Base-by-base conservation (phyloP, 1,140 invertebrate species). In the Pissodes strobi region DNA sequence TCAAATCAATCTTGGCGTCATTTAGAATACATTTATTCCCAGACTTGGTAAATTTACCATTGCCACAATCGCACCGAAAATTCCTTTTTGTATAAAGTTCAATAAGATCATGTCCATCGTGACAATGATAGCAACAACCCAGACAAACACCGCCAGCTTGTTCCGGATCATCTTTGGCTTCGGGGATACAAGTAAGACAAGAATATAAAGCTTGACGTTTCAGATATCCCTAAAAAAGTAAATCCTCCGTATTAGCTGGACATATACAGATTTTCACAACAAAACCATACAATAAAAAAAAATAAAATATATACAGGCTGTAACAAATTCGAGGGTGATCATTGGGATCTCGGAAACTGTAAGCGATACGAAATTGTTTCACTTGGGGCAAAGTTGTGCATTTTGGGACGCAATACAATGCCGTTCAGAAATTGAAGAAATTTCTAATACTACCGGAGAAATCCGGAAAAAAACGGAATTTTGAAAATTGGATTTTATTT, bases 11-110 rank as follows among this genome's bases (percentile, higher is more conserved):
- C 78, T 93, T 94, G 2, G 89, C 85, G 37, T 84, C 78, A 66
- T 85, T 86, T 37, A 95, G 82, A 65, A 83, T 86, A 76, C 94
- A 97, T 45, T 83, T 84, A 52, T 82, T 82, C n/a, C 82, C 80
- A 25, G 55, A 34, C 1, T 79, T 79, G 5, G 80, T 78, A 79
- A 98, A 94, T 69, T 93, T 94, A 4, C 83, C 82, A 77, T 96
- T 98, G 13, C 97, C 97, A 84, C 97, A 99, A 79, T 99, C 97
- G 80, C 97, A 99, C 37, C 93, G 85, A 72, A 99, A 98, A 76
- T 94, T 90, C 46, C 95, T 85, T 81, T 99, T 99, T 0, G 97
- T 99, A 74, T 99, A 99, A 0, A 99, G 82, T 80, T 99, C 97
- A 60, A 97, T 83, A 1, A 99, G 83, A 17, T 98, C 92, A 81